phyloP scores from a whole-genome alignment of 92 coral and sea anemone species.

The Phenganax stokvisi region DNA sequence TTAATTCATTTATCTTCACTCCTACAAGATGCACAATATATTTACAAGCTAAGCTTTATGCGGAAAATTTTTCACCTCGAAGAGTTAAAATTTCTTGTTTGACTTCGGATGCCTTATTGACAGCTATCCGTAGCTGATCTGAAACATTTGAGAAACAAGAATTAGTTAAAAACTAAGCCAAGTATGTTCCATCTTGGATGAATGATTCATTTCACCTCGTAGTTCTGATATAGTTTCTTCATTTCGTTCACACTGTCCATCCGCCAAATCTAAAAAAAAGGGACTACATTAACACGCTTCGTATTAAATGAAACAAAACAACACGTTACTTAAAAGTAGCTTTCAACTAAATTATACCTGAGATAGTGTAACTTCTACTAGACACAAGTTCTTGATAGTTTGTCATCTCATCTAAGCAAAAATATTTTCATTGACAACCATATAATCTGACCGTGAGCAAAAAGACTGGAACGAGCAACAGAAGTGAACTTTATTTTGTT shows the following conservation, averaged over 20 bases:
- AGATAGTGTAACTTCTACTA: background rate
- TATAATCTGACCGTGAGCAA: background rate
- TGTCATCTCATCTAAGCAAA: conserved; percentile 9
- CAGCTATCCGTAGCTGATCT: conserved; percentile 64
- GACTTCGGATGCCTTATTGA: conserved; percentile 84
- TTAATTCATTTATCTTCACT: background rate
- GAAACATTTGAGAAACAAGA: background rate
- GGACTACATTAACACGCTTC: no score
- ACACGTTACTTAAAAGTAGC: background rate
- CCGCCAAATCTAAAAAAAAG: conserved; percentile 8
- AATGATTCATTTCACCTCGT: conserved; percentile 31
- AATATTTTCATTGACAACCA: background rate
- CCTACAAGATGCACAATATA: no score
- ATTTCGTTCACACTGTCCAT: background rate
- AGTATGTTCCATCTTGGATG: conserved; percentile 12
- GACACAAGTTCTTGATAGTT: conserved; percentile 10
- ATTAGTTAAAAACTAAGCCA: background rate
- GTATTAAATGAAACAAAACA: background rate
- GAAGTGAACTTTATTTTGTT: no score
- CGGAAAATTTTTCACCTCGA: conserved; percentile 58
- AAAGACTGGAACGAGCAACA: background rate
- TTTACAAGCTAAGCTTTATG: no score
- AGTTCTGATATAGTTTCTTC: conserved; percentile 17
- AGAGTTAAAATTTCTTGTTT: conserved; percentile 90
- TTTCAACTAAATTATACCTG: background rate